These are phyloP conservation scores for Tadarida brasiliensis DNA, from an alignment of 2,797 vertebrate genomes.

Conservation along the genomic window DNA sequence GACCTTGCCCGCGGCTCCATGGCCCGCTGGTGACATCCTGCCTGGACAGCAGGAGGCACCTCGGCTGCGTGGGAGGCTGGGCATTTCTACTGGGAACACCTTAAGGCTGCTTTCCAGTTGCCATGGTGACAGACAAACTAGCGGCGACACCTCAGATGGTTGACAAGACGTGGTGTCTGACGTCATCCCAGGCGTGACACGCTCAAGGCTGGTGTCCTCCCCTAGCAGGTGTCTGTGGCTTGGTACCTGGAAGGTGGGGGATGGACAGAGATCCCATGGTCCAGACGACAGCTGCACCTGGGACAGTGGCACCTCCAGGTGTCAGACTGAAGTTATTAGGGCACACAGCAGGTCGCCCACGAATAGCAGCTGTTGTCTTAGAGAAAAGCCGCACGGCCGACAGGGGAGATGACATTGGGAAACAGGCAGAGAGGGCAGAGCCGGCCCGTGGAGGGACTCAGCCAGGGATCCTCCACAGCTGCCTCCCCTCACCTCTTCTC, in stretches of 20 bases:
- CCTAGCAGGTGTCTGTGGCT: too few species aligned
- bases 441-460: not conserved
- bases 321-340: not conserved
- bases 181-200: not conserved
- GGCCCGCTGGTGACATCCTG: not conserved
- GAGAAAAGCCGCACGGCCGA: not conserved
- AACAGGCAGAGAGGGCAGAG: not conserved
- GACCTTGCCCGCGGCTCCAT: accelerated
- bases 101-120: not conserved
- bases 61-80: not conserved
- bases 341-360: not conserved
- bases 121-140: not conserved
- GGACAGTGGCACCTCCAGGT: accelerated
- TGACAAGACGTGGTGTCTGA: not conserved
- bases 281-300: accelerated
- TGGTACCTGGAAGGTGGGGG: too few species aligned
- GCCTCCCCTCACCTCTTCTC: not conserved
- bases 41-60: not conserved
- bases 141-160: not conserved
- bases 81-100: not conserved
- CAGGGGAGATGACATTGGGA: not conserved
- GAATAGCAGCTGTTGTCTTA: not conserved
- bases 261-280: accelerated
- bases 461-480: accelerated
- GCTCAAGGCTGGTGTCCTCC: not conserved